Evolutionary conservation across 2,888 invertebrate species (phyloP), one percentile per base, ranked within the genome.

Genomic region (Himalopsyche anomala): DNA sequence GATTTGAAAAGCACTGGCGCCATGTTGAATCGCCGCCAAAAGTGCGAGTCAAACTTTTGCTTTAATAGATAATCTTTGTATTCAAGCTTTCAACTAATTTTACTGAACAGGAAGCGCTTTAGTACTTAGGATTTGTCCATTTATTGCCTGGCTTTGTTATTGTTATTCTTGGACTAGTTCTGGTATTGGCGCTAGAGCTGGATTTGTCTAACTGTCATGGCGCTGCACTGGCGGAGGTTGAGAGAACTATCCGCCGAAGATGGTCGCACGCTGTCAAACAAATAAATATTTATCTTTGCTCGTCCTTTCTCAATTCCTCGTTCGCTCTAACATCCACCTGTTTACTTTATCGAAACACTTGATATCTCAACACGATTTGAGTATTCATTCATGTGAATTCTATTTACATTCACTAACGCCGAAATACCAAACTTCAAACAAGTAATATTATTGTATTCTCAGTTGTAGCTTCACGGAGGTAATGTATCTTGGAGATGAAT

Each of bases 211-310:
- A 15, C 51, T 51, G 51, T 3, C 51, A 28, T 19, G n/a, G 62
- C 62, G 62, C 62, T 28, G 28, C 28, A 11, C 62, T 28, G 62
- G 15, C 62, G 62, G 62, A n/a, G 62, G 62, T 19, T 28, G 8
- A 28, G 74, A 74, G 38, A 74, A 74, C 74, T 74, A 74, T 38
- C 36, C 12, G 15, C 38, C 36, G 74, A 36, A 28, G 74, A 74
- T 74, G 74, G 38, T 74, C 74, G 74, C 74, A 74, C 74, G 74
- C 74, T 74, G 74, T 74, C 74, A 74, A 36, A 74, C 36, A 12
- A 74, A 74, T 74, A 74, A 74, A 74, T 74, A 74, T 74, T 74
- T 74, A 74, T 74, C 74, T 74, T 74, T 36, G 38, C 74, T 38
- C 36, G 74, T 74, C 74, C 74, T 74, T 74, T 36, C 74, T 74